Evolutionary conservation across 1,140 invertebrate genomes (phyloP).

Genomic region (Meloidogyne exigua): DNA sequence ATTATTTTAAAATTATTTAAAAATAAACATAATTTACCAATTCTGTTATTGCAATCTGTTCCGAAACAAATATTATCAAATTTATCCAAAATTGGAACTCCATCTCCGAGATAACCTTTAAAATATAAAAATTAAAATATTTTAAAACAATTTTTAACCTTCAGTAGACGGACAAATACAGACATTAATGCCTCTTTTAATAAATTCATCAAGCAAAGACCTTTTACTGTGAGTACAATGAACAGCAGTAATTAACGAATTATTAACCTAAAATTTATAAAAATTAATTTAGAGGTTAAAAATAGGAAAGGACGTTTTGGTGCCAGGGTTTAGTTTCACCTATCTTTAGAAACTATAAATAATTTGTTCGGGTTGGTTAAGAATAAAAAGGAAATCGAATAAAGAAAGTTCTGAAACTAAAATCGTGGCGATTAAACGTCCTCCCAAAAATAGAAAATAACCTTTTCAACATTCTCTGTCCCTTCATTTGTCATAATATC

Average conservation of each 20-base stretch:
- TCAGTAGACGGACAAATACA: constrained; percentile 59
- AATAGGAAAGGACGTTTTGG: background rate
- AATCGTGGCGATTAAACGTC: too few species aligned
- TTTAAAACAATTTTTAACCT: constrained; percentile 8
- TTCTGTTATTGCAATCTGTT: constrained; percentile 61
- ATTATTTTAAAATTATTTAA: background rate
- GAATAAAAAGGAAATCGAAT: too few species aligned
- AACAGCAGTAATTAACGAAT: constrained; percentile 45
- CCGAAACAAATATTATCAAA: constrained; percentile 52
- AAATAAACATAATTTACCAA: constrained; percentile 25
- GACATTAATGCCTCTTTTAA: constrained; percentile 42
- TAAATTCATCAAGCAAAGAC: constrained; percentile 16
- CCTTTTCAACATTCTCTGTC: background rate
- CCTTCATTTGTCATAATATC: constrained; percentile 16
- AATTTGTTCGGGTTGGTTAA: too few species aligned
- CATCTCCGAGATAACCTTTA: constrained; percentile 57
- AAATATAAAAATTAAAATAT: background rate
- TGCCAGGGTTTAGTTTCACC: too few species aligned
- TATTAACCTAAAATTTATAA: constrained; percentile 4
- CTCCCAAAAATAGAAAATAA: too few species aligned
- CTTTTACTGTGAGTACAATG: constrained; percentile 56
- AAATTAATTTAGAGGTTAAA: background rate
- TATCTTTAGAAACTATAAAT: too few species aligned
- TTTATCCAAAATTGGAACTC: constrained; percentile 50
- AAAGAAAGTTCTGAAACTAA: too few species aligned